phyloP scores from a whole-genome alignment of 2,113 vertebrate genomes.

The Pygathrix nemaeus region DNA sequence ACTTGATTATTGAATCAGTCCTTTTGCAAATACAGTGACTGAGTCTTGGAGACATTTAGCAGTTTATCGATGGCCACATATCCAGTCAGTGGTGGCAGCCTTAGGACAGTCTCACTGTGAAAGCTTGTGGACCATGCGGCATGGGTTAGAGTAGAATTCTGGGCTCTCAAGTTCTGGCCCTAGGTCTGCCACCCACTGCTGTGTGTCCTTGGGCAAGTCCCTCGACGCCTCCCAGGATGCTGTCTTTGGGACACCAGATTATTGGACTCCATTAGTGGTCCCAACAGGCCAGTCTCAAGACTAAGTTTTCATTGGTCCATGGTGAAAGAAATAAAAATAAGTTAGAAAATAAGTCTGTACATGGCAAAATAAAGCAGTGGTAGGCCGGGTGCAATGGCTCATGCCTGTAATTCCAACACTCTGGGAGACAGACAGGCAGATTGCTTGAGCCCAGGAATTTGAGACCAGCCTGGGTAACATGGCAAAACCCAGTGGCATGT shows the following conservation, averaged over 20 bases:
- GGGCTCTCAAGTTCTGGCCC: not conserved
- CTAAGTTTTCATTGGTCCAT: not conserved
- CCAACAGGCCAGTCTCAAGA: not conserved
- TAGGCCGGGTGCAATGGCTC: too few relatives aligned
- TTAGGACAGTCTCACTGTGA: not conserved
- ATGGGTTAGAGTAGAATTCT: not conserved
- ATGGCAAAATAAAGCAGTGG: not conserved
- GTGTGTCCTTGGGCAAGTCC: not conserved
- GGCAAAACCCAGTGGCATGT: too few relatives aligned
- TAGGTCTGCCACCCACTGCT: not conserved
- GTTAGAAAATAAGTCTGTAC: not conserved
- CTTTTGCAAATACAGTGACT: not conserved
- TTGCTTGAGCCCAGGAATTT: too few relatives aligned
- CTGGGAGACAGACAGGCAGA: too few relatives aligned
- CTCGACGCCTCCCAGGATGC: accelerated
- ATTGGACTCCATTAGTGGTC: not conserved
- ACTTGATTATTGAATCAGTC: too few relatives aligned
- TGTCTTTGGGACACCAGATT: not conserved
- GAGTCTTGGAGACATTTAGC: not conserved
- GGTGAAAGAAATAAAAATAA: not conserved
- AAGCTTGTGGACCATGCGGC: not conserved
- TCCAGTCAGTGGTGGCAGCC: not conserved
- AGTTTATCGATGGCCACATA: not conserved
- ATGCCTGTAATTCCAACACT: too few relatives aligned
- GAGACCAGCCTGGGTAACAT: too few relatives aligned